phyloP scores from a whole-genome alignment of 1,140 invertebrate genomes.

The Trichomalopsis sarcophagae region DNA sequence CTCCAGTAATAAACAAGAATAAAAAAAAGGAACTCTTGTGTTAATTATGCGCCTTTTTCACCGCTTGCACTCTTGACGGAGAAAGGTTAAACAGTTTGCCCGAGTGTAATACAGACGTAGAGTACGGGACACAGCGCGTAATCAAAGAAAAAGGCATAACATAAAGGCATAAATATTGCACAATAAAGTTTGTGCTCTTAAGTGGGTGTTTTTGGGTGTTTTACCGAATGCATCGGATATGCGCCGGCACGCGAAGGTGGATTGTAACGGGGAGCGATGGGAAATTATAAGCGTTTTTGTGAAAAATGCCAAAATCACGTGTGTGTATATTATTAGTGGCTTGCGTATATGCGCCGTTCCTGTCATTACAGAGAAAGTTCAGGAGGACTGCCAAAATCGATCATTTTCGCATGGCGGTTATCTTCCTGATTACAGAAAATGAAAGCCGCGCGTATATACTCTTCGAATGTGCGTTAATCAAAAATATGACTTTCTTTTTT shows the following conservation, averaged over 20 bases:
- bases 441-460: not conserved
- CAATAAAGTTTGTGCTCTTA: not conserved
- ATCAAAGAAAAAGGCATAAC: not conserved
- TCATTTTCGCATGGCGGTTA: not conserved
- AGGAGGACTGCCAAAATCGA: not conserved
- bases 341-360: not conserved
- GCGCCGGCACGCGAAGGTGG: not conserved
- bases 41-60: not conserved
- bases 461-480: not conserved
- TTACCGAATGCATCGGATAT: not conserved
- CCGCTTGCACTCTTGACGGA: not conserved
- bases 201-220: not conserved
- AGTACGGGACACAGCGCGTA: not conserved
- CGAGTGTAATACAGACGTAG: not conserved
- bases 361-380: conserved; percentile 8
- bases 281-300: not conserved
- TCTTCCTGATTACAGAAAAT: not conserved
- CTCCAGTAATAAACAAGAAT: conserved; percentile 1
- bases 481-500: not conserved
- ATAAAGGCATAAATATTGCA: not conserved
- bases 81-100: not conserved
- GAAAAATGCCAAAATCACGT: too few species aligned
- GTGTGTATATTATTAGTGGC: too few species aligned
- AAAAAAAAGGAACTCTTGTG: not conserved
- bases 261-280: not conserved